Conservation (phyloP, 2,113 vertebrate species). For the Manacus vitellinus region DNA sequence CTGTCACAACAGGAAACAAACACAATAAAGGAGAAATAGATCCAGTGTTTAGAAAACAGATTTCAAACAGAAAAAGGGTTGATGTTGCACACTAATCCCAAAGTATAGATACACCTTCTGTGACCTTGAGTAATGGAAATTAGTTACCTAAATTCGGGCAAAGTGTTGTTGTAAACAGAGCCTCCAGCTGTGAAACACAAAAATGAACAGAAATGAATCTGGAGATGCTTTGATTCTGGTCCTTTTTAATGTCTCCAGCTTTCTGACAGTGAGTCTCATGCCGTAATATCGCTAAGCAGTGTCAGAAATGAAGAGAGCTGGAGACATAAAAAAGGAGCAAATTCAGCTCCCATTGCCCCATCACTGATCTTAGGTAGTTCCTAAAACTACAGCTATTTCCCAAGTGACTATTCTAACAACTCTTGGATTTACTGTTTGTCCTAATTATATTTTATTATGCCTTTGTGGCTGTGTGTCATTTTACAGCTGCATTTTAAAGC, state of each 20-base stretch:
- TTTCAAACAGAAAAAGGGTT: not conserved
- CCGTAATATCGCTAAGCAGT: not conserved
- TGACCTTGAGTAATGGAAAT: not conserved
- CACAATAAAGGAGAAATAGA: not conserved
- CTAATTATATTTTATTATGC: not conserved
- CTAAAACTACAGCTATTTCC: not conserved
- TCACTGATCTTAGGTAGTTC: not conserved
- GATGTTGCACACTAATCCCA: not conserved
- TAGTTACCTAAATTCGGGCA: not conserved
- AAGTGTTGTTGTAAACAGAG: not conserved
- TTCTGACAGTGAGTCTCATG: not conserved
- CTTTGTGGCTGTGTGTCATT: conserved; percentile 6
- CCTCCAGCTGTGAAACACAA: not conserved
- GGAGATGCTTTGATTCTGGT: not conserved
- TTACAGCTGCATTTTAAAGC: not conserved
- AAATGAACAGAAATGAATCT: not conserved
- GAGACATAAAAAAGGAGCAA: not conserved
- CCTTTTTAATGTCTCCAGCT: not conserved
- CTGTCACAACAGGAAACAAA: not conserved
- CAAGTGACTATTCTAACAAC: not conserved
- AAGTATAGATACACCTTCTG: not conserved
- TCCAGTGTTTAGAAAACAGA: not conserved
- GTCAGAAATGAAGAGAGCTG: not conserved
- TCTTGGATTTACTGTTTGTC: not conserved
- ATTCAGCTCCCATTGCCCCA: not conserved